Base-by-base conservation (phyloP, 2,113 vertebrate genomes). In the Pseudorasbora parva region DNA sequence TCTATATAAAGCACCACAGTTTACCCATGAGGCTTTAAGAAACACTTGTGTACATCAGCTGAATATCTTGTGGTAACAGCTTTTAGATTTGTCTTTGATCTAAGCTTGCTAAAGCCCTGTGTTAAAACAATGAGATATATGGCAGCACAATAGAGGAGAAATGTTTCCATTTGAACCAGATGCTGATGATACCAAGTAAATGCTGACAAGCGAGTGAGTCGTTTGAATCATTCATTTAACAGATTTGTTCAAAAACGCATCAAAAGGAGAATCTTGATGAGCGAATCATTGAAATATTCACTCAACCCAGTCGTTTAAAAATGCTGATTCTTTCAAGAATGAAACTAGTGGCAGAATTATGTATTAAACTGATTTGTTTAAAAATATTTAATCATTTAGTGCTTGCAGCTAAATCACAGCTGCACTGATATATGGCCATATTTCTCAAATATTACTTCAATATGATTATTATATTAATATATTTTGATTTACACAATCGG, bases 1-100 rank as follows among this genome's bases (percentile, higher is more conserved):
- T 30, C 47, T 41, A 47, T 57, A 59, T 59, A 60, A 78, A 78
- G 59, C 15, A 27, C 23, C 76, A 23, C 8, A 74, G 72, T 51
- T 74, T 51, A 30, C 72, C 25, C 76, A 27, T 5, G 14, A 78
- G 57, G 19, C 21, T 78, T 78, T 23, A 23, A 19, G 15, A n/a
- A 73, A n/a, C 33, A 3, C 51, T 23, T 41, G 30, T 59, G 30
- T 33, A 78, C n/a, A 62, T 11, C 41, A 7, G 12, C 14, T 30
- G 54, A 71, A 45, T 23, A 77, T 57, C 21, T 41, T 21, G 54
- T 27, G 76, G 56, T 45, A 45, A 25, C n/a, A 77, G 56, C 23
- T 79, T 79, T 79, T 47, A 21, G 41, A 17, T 23, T 49, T 15
- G 2, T 14, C 9, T 19, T 27, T 74, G 45, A 74, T 68, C 30